Evolutionary conservation across 2,888 invertebrate species (phyloP), one percentile per base, ranked within the genome.

Genomic region (Ormyrus nitidulus): DNA sequence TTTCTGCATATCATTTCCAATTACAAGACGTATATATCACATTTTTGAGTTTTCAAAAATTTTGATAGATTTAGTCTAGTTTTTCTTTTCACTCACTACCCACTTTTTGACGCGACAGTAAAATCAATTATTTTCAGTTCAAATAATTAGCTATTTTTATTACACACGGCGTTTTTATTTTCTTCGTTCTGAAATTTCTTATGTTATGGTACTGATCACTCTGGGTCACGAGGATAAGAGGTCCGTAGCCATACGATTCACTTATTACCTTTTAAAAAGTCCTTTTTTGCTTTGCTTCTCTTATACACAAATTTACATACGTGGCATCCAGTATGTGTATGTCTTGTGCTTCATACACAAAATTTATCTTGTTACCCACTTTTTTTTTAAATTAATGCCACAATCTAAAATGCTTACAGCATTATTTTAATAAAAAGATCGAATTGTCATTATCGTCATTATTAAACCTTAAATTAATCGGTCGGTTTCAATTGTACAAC

Each of bases 231-330:
- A 68, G 62, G 68, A 9, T 53, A 73, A 81, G 62, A 76, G 72
- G 59, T 72, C 79, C 76, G 44, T 78, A 79, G 72, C 66, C 58
- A 62, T 73, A 61, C 54, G n/a, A 70, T 74, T 80, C 71, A 66
- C 77, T 79, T 72, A 69, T 62, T 66, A 54, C 49, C 64, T 64
- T 61, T 71, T 73, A 7, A 44, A 34, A 34, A 69, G 69, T 77
- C 56, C 64, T n/a, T 80, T 34, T 78, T 75, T 66, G 44, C 53
- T 81, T 75, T 54, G 59, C 54, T 64, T 79, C 62, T 68, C 80
- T 74, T 83, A 76, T 80, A 82, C 83, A 81, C 79, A 81, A 83
- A 83, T 83, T 79, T 81, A 83, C 81, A 83, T 81, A 72, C 71
- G 81, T 81, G 79, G 83, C 79, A 82, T 66, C 76, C 72, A 73